These are phyloP conservation scores for Catostomus latipinnis DNA, from an alignment of 2,797 vertebrate genomes.

Conservation along the genomic window DNA sequence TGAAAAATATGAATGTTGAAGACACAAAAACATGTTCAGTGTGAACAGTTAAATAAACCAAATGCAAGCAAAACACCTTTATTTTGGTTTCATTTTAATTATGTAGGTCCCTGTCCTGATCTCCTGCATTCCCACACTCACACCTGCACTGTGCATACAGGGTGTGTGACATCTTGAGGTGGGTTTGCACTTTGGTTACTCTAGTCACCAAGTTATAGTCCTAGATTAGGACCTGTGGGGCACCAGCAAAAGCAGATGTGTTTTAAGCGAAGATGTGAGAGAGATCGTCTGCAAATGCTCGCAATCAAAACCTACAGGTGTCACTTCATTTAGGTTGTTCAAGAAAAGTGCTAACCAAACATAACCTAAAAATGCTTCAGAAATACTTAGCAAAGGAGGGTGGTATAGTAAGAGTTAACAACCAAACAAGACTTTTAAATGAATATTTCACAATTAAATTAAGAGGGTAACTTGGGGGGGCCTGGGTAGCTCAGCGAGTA, in stretches of 20 bases:
- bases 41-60: background rate
- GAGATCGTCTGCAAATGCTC: constrained; percentile 63
- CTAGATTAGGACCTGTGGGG: constrained; percentile 55
- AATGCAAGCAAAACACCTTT: constrained; percentile 21
- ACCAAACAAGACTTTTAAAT: background rate
- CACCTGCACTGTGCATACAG: constrained; percentile 41
- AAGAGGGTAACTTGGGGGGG: too few species aligned
- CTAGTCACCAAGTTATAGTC: constrained; percentile 43
- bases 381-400: background rate
- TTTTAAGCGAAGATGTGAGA: constrained; percentile 61
- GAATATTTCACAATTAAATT: background rate
- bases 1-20: too few species aligned
- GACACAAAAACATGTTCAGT: too few species aligned
- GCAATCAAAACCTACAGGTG: constrained; percentile 62
- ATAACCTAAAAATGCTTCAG: constrained; percentile 20
- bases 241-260: constrained; percentile 38
- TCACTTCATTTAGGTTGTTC: constrained; percentile 55
- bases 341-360: constrained; percentile 55
- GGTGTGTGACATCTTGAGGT: constrained; percentile 4
- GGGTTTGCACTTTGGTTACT: constrained; percentile 35
- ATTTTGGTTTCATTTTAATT: background rate
- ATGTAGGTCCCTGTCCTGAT: background rate
- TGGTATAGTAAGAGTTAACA: background rate
- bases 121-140: constrained; percentile 38
- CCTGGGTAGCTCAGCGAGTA: too few species aligned